Base-by-base conservation (phyloP, 2,888 invertebrate genomes). In the Eupelmus urozonus region DNA sequence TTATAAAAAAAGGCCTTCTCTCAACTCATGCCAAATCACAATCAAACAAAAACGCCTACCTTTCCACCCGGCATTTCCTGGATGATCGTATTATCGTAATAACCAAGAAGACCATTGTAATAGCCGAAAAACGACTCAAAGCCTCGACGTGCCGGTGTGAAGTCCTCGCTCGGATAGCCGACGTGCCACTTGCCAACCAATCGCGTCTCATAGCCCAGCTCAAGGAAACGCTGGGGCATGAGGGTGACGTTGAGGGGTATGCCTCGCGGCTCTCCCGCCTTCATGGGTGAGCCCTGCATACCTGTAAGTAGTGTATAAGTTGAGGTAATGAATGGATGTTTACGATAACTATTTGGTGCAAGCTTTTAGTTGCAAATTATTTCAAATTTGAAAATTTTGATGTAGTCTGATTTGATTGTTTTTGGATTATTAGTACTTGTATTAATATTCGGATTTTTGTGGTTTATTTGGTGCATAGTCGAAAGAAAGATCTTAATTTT, bases 121-220 rank as follows among this genome's bases (percentile, higher is more conserved):
- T 96, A 97, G 1, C 98, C 98, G 86, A 93, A 95, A 87, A 96
- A 96, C 4, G 93, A 91, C 83, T 96, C 94, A 85, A 96, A 98
- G 2, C 96, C 96, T 45, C 96, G 92, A 79, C 90, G 90, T 0
- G 92, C 92, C 0, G 96, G 96, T 5, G 95, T 93, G 85, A 93
- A 93, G 80, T 91, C 90, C 66, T 89, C 84, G 7, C 88, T 86
- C 79, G 89, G 90, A 85, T 91, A 92, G 1, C 92, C 92, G 55
- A 92, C 85, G 82, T 92, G 92, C 92, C 92, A 92, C 89, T 93
- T 93, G 51, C 93, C 92, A 16, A 93, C 89, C 1, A 92, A 88
- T 79, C 91, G 91, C 5, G 91, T 91, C 1, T 83, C 81, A 83
- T 92, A 93, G 49, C 92, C 92, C 5, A 92, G 85, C 34, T 88